phyloP scores from a whole-genome alignment of 2,888 invertebrate genomes.

The Horisme vitalbata region DNA sequence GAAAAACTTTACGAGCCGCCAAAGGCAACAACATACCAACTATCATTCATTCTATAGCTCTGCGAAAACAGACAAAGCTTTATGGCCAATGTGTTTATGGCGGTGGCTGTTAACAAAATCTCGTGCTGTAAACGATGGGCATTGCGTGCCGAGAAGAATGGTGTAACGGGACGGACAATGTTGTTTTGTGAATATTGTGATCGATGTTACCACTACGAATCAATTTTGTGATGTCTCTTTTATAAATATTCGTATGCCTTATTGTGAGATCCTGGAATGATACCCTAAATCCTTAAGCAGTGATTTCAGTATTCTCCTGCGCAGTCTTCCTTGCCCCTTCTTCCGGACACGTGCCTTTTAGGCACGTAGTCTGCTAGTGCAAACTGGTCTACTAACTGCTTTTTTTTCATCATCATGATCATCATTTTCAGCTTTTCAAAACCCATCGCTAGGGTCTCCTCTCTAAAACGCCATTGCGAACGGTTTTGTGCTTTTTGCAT shows the following conservation, averaged over 20 bases:
- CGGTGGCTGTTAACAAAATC: slow-evolving; percentile 54
- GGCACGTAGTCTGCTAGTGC: no score
- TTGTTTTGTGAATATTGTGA: slow-evolving; percentile 25
- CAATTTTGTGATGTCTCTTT: slow-evolving; percentile 15
- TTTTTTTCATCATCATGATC: no score
- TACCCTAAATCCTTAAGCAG: no score
- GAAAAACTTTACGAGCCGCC: slow-evolving; percentile 68
- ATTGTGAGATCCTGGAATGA: not conserved
- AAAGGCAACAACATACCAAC: slow-evolving; percentile 49
- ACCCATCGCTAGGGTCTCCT: no score
- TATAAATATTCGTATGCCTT: not conserved
- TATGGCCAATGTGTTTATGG: slow-evolving; percentile 66
- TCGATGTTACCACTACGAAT: slow-evolving; percentile 13
- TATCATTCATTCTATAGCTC: slow-evolving; percentile 10
- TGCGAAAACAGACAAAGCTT: slow-evolving; percentile 54
- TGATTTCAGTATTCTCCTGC: no score
- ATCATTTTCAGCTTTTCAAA: no score
- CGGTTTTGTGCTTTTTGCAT: no score
- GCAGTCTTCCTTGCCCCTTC: no score
- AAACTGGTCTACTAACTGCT: no score
- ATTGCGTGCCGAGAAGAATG: slow-evolving; percentile 42
- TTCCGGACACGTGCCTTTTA: no score
- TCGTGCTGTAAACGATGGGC: slow-evolving; percentile 45
- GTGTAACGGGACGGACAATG: slow-evolving; percentile 43
- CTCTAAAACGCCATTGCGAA: no score